Evolutionary conservation across 2,888 invertebrate genomes (phyloP).

Genomic region (Tetragonula carbonaria): DNA sequence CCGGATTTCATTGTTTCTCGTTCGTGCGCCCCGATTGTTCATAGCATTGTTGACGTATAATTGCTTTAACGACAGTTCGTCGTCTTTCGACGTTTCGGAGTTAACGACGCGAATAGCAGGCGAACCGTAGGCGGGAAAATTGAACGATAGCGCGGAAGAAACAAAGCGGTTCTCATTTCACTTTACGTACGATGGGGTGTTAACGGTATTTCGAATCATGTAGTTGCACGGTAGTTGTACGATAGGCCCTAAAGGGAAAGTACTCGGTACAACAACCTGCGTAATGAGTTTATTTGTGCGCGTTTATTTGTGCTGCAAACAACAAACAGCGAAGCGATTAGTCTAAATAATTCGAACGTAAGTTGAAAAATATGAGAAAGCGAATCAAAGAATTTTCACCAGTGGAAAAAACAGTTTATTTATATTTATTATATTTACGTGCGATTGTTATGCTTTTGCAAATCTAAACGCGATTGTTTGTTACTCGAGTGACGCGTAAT

Average conservation of each 20-base stretch:
- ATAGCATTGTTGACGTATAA: too few species aligned
- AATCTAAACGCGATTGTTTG: conserved; percentile 3
- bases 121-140: conserved; percentile 55
- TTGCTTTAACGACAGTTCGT: too few species aligned
- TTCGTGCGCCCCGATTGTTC: neutral
- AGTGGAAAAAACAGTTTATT: neutral
- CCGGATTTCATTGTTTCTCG: neutral
- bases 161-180: conserved; percentile 62
- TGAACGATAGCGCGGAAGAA: conserved; percentile 52
- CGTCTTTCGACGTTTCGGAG: neutral
- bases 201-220: conserved; percentile 51
- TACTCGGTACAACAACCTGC: neutral
- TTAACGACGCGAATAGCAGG: neutral
- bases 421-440: neutral
- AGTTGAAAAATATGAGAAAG: neutral
- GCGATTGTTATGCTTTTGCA: neutral
- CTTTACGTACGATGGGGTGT: conserved; percentile 37
- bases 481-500: neutral
- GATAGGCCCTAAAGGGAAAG: conserved; percentile 14
- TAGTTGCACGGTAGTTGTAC: neutral
- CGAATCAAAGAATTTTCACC: neutral
- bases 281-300: too few species aligned
- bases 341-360: neutral
- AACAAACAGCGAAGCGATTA: neutral
- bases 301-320: neutral